phyloP scores from a whole-genome alignment of 2,797 vertebrate genomes.

The Arnoldichthys spilopterus region DNA sequence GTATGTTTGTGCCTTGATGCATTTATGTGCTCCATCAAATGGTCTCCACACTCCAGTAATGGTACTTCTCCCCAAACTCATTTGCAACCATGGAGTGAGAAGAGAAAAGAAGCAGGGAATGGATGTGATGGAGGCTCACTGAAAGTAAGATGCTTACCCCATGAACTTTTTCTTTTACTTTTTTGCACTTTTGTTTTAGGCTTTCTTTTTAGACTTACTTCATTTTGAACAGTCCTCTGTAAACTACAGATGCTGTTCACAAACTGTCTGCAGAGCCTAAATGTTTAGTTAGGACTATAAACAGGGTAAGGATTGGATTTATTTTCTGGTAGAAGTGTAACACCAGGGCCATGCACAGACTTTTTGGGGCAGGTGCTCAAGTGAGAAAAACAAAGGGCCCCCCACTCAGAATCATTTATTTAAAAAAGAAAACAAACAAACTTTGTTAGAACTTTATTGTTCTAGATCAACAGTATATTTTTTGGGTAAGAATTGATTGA shows the following conservation, averaged over 20 bases:
- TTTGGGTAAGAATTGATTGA: too few species aligned
- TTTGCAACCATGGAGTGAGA: constrained; percentile 51
- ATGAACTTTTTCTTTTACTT: neutral
- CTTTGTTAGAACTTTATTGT: too few species aligned
- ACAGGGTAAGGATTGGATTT: too few species aligned
- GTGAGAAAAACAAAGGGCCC: too few species aligned
- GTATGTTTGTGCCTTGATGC: constrained; percentile 62
- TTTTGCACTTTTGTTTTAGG: neutral
- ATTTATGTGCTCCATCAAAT: constrained; percentile 61
- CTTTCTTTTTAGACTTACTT: neutral
- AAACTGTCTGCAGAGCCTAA: too few species aligned
- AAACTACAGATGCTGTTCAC: neutral
- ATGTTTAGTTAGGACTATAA: too few species aligned
- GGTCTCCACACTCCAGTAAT: constrained; percentile 53
- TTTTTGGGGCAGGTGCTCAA: too few species aligned
- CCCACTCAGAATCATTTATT: too few species aligned
- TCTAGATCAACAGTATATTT: too few species aligned
- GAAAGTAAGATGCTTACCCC: neutral
- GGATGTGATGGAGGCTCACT: neutral
- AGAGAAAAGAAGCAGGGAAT: constrained; percentile 19
- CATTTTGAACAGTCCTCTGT: neutral
- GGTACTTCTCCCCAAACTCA: constrained; percentile 49
- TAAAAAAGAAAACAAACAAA: too few species aligned
- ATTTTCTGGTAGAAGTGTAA: too few species aligned
- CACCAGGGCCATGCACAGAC: too few species aligned